Evolutionary conservation across 2,113 vertebrate genomes (phyloP), one percentile per base, ranked within the genome.

Genomic region (Collichthys lucidus): DNA sequence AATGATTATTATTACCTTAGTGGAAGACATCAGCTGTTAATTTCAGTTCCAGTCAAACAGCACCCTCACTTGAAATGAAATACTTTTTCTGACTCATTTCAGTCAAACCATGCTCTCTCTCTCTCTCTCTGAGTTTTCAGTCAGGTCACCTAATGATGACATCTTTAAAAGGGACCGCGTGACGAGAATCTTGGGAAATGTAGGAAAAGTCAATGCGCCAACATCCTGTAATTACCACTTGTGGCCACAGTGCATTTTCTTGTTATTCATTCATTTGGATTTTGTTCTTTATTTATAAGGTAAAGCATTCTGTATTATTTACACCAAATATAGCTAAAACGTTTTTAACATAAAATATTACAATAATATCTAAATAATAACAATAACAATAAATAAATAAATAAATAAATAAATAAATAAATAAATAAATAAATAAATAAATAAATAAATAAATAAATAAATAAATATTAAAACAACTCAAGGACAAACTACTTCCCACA

Each of bases 151-250:
- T 56, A 44, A 20, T 35, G 62, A 62, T 77, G 83, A 82, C 56
- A 77, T 71, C 71, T n/a, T 31, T 50, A 20, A 19, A 19, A 72
- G 11, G 15, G 42, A 71, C 66, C 12, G 22, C 11, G 61, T 6
- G 70, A 46, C n/a, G 22, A n/a, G 61, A 55, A 74, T 78, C 31
- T 0, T 78, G 68, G 81, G 68, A 84, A 84, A 73, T 83, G 74
- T 66, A 78, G 68, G 19, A 66, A n/a, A 44, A 22, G 14, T 12
- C 15, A 14, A 24, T 14, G 0, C 4, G 0, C 59, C 56, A 22
- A 8, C 49, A 56, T 24, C 17, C 19, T 4, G 5, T 40, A 7
- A 40, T 52, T 35, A 73, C 55, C 47, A 62, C 10, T 9, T 35
- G 12, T 53, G 60, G 29, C 74, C 46, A 72, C 50, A 64, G 29